Conservation (phyloP, 1,140 invertebrate species). For the Orius insidiosus region DNA sequence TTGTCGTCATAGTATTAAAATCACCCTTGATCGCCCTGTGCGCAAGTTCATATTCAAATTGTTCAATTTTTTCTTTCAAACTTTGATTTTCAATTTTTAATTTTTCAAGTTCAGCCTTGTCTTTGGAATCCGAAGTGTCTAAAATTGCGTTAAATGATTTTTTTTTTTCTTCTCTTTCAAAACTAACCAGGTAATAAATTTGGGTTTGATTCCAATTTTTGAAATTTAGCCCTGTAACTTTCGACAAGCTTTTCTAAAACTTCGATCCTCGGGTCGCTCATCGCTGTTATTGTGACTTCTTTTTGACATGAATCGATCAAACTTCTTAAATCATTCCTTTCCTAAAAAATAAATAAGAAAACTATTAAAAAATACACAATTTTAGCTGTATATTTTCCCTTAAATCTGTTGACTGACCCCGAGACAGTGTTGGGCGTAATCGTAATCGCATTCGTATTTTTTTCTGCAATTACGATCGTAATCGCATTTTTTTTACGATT, state of each 20-base stretch:
- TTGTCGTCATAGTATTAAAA: constrained; percentile 21
- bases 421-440: too few relatives aligned
- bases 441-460: too few relatives aligned
- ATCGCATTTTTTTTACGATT: too few relatives aligned
- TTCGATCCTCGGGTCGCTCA: constrained; percentile 20
- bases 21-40: constrained; percentile 22
- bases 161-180: not conserved
- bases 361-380: too few relatives aligned
- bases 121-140: not conserved
- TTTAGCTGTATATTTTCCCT: too few relatives aligned
- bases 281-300: constrained; percentile 20
- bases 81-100: constrained; percentile 19
- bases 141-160: not conserved
- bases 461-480: too few relatives aligned
- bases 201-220: constrained; percentile 21
- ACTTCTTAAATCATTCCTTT: constrained; percentile 21
- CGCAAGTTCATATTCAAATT: constrained; percentile 21
- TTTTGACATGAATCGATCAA: constrained; percentile 23
- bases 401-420: too few relatives aligned
- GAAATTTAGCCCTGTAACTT: constrained; percentile 20
- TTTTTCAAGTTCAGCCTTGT: constrained; percentile 12
- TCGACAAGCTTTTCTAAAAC: constrained; percentile 21
- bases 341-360: constrained; percentile 19
- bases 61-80: constrained; percentile 18
- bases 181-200: not conserved